Evolutionary conservation across 2,888 invertebrate genomes (phyloP).

Genomic region (Heliconius ismenius): DNA sequence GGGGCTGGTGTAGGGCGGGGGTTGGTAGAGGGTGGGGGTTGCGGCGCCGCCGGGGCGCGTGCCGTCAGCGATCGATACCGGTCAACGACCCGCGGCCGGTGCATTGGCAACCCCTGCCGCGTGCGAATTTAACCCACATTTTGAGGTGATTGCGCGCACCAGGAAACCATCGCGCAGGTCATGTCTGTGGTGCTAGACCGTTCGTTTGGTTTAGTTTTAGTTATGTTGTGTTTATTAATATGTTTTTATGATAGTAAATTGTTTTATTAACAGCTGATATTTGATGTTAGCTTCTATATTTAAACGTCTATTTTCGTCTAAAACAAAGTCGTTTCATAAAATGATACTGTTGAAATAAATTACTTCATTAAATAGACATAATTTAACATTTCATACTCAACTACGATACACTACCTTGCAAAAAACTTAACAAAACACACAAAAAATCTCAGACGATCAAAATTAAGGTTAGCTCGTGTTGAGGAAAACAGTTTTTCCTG

Average conservation of each 20-base stretch:
- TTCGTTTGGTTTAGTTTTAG: background rate
- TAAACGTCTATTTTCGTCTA: background rate
- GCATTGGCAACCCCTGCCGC: slow-evolving; percentile 64
- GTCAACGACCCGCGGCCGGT: slow-evolving; percentile 78
- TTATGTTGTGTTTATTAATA: background rate
- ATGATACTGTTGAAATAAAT: background rate
- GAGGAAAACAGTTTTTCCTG: slow-evolving; percentile 62
- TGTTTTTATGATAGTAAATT: background rate
- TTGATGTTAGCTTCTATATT: background rate
- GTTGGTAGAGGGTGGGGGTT: slow-evolving; percentile 55
- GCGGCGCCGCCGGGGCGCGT: slow-evolving; percentile 69
- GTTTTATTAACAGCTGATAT: background rate
- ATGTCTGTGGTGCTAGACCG: slow-evolving; percentile 25
- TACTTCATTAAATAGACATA: background rate
- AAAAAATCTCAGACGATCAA: slow-evolving; percentile 23
- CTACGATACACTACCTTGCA: background rate
- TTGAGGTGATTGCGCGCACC: slow-evolving; percentile 51
- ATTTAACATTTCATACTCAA: background rate
- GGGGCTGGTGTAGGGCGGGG: slow-evolving; percentile 45
- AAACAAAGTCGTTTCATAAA: background rate
- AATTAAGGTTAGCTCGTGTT: slow-evolving; percentile 60
- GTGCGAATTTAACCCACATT: slow-evolving; percentile 70
- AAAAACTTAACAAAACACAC: background rate
- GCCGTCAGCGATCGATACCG: slow-evolving; percentile 76
- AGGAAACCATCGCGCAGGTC: slow-evolving; percentile 41